These are phyloP conservation scores for Neolamprologus kungweensis DNA, from an alignment of 2,113 vertebrate genomes.

Conservation along the genomic window DNA sequence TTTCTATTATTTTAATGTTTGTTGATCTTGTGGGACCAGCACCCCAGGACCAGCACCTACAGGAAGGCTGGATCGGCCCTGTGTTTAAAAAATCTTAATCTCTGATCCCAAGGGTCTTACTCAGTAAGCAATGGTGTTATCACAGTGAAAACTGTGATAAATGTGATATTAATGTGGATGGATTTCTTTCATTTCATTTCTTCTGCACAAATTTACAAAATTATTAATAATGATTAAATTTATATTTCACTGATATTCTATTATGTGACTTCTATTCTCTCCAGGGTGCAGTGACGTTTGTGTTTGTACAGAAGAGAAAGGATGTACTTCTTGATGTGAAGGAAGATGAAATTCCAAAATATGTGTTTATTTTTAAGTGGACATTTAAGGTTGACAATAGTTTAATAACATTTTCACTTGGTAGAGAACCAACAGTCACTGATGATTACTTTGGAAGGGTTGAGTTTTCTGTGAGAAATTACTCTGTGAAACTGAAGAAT, in stretches of 20 bases:
- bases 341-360: background rate
- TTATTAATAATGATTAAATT: accelerated
- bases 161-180: background rate
- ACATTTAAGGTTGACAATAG: background rate
- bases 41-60: too few species aligned
- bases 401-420: background rate
- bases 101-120: background rate
- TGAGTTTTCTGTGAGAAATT: background rate
- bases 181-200: background rate
- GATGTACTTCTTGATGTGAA: background rate
- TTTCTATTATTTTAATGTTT: background rate
- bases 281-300: background rate
- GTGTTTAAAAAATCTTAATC: background rate
- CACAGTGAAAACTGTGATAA: background rate
- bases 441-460: background rate
- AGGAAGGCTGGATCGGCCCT: background rate
- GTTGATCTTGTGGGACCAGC: background rate
- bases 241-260: background rate
- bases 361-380: background rate
- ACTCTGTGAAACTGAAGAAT: background rate
- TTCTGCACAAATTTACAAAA: background rate
- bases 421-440: background rate
- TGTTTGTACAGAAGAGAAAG: background rate
- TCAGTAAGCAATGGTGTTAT: background rate
- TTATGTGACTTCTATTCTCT: background rate